A percentile compares a stretch with the other conserved stretches of the same genome.
These are phyloP conservation scores for Anas capensis DNA, from an alignment of 2,797 vertebrate species.

Conservation along the genomic window DNA sequence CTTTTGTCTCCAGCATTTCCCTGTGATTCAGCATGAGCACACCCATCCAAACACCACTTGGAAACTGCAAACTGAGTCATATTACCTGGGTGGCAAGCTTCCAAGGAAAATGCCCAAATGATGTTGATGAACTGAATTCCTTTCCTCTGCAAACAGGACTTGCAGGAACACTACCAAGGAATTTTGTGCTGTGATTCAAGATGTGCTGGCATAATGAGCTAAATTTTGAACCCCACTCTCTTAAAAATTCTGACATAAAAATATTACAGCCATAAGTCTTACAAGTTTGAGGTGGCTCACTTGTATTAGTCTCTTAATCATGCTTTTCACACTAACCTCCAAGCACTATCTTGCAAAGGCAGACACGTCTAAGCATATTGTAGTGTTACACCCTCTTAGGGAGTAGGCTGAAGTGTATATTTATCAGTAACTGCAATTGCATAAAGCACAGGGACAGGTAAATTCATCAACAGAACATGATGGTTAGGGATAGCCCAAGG, in stretches of 20 bases:
- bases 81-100: not conserved
- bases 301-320: not conserved
- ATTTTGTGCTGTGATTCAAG: accelerated
- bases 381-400: not conserved
- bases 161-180: not conserved
- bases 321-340: not conserved
- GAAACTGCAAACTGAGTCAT: not conserved
- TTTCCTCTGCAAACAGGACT: not conserved
- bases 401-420: not conserved
- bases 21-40: not conserved
- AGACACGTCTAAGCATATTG: not conserved
- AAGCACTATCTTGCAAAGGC: not conserved
- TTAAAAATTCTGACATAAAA: not conserved
- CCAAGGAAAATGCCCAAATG: not conserved
- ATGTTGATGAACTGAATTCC: not conserved
- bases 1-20: not conserved
- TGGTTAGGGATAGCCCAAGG: not conserved
- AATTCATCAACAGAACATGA: slow-evolving; percentile 28
- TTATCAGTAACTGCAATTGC: slow-evolving; percentile 23
- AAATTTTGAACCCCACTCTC: not conserved
- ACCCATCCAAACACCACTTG: not conserved
- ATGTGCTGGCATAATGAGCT: not conserved
- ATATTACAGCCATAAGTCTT: not conserved
- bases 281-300: not conserved
- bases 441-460: not conserved